Evolutionary conservation across 2,113 vertebrate species (phyloP), one percentile per base, ranked within the genome.

Genomic region (Amia ocellicauda): DNA sequence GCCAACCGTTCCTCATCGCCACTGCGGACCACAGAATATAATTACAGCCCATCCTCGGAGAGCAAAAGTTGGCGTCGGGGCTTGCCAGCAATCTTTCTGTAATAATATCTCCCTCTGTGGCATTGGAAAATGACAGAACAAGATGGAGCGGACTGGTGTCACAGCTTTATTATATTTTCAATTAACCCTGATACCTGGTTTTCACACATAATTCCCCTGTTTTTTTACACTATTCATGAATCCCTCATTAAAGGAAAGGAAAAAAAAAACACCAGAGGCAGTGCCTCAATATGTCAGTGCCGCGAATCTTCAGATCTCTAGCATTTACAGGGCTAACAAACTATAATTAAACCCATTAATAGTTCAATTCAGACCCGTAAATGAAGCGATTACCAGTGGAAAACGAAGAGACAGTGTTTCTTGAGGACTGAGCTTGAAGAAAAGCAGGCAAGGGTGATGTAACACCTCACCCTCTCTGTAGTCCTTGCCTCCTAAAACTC

Each of bases 91-190:
- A 50, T 75, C 69, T 67, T 59, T 70, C 58, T 66, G 62, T 67
- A 67, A 36, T 36, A 36, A 36, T 69, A 78, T 69, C 36, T 60
- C 56, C 7, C 49, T 57, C 23, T 56, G 70, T 72, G 70, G 55
- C 52, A 40, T 63, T 22, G 42, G 14, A 50, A 61, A 58, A 72
- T 63, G 69, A 62, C 7, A 67, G 56, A 43, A 13, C 16, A 41
- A 63, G 62, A 67, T 54, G 27, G 56, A 41, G 40, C 57, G 69
- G 64, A 69, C 60, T 74, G 69, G 69, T 72, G 66, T 69, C 17
- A 59, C 2, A 10, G 49, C 5, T 70, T 69, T 67, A 70, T 70
- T 62, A 58, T 66, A 71, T 70, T 75, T 74, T 61, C 62, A 62
- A 61, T 58, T 73, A 70, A 62, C 0, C 51, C 31, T 11, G 11